Conservation (phyloP, 2,888 invertebrate genomes). For the Epistrophella euchroma region DNA sequence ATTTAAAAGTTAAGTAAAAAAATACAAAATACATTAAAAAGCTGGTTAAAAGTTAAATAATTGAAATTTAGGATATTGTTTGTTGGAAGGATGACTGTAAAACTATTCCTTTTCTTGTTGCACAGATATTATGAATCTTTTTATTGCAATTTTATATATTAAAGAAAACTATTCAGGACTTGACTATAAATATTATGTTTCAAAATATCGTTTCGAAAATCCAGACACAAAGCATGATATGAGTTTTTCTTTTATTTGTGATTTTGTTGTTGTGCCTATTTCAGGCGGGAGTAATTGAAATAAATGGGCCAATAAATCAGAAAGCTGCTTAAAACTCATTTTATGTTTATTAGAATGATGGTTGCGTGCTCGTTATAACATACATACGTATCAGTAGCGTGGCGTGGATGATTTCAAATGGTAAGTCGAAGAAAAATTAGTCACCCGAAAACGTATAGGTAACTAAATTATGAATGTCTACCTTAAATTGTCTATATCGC, state of each 20-base stretch:
- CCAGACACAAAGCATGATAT: slow-evolving; percentile 18
- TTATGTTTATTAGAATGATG: slow-evolving; percentile 72
- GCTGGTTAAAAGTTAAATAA: no score
- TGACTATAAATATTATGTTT: slow-evolving; percentile 13
- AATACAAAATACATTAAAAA: no score
- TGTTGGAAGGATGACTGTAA: no score
- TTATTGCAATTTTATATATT: not conserved
- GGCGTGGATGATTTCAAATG: not conserved
- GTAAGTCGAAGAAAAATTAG: no score
- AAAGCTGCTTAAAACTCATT: slow-evolving; percentile 74
- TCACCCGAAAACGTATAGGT: no score
- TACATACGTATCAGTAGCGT: no score
- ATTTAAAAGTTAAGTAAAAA: no score
- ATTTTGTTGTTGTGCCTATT: slow-evolving; percentile 22
- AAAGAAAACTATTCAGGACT: slow-evolving; percentile 17
- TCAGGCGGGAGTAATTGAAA: slow-evolving; percentile 69
- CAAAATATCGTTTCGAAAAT: slow-evolving; percentile 33
- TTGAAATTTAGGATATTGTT: no score
- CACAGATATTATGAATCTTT: not conserved
- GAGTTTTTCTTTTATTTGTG: slow-evolving; percentile 29
- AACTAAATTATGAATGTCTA: no score
- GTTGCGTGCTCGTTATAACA: slow-evolving; percentile 71
- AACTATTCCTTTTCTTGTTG: slow-evolving; percentile 17
- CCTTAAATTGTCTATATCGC: no score
- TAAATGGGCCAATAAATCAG: slow-evolving; percentile 74